Conservation (phyloP, 2,888 invertebrate species). For the Nomada ruficornis region DNA sequence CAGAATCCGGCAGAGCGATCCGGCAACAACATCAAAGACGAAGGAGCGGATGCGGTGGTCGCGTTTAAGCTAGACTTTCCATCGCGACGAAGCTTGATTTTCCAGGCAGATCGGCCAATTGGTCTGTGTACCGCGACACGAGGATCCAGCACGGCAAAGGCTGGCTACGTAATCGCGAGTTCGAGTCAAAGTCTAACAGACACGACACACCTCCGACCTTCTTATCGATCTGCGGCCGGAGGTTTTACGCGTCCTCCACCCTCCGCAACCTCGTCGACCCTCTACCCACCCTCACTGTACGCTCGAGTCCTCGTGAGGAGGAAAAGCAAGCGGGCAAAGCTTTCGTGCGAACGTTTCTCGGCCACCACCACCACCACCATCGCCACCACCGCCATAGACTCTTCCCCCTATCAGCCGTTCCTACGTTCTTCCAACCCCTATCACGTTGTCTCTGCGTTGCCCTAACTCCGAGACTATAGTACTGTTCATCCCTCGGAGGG, state of each 20-base stretch:
- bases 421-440: background rate
- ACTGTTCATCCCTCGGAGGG: constrained; percentile 34
- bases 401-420: background rate
- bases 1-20: no score
- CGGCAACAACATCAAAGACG: no score
- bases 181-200: constrained; percentile 77
- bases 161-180: constrained; percentile 68
- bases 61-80: no score
- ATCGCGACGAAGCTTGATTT: background rate
- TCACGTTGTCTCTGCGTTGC: constrained; percentile 21
- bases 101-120: constrained; percentile 14
- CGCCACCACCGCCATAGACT: constrained; percentile 27
- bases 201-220: constrained; percentile 82
- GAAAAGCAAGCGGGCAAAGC: constrained; percentile 68
- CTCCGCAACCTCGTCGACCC: constrained; percentile 67
- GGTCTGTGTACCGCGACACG: background rate
- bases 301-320: constrained; percentile 70
- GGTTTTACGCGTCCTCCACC: constrained; percentile 80
- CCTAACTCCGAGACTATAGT: constrained; percentile 22
- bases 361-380: constrained; percentile 41
- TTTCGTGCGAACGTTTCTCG: constrained; percentile 69
- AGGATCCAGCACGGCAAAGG: constrained; percentile 52
- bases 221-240: constrained; percentile 82
- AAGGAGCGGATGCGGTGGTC: no score
- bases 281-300: constrained; percentile 31